A percentile compares a stretch with the other conserved stretches of the same genome.
These are phyloP conservation scores for Eupsittula cactorum DNA, from an alignment of 2,113 vertebrate genomes.

Conservation along the genomic window DNA sequence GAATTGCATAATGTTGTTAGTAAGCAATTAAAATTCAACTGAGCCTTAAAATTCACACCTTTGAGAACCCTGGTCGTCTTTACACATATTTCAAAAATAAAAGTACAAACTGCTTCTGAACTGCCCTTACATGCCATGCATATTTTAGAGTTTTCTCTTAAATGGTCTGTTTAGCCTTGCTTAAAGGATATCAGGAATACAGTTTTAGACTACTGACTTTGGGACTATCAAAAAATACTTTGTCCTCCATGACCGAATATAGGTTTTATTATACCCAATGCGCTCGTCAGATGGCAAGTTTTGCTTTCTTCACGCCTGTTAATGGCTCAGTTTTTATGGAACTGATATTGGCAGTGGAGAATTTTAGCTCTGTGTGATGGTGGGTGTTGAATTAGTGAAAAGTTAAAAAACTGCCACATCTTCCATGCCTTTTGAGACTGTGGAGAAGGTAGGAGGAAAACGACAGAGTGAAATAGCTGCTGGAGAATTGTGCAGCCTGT, in stretches of 20 bases:
- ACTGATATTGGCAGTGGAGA: neutral
- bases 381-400: neutral
- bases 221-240: neutral
- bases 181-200: neutral
- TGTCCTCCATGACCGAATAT: neutral
- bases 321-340: neutral
- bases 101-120: conserved; percentile 48
- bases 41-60: conserved; percentile 48
- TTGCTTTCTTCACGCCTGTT: neutral
- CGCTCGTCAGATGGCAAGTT: neutral
- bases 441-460: neutral
- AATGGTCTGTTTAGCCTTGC: neutral
- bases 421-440: neutral
- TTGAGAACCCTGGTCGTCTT: neutral
- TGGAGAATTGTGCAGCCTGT: fast-evolving
- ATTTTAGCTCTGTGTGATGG: neutral
- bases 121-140: conserved; percentile 4
- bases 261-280: neutral
- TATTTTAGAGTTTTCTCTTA: conserved; percentile 40
- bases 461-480: neutral
- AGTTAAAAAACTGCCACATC: neutral
- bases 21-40: conserved; percentile 66
- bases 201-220: neutral
- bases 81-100: conserved; percentile 45
- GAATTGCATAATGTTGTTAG: conserved; percentile 47